Evolutionary conservation across 1,140 invertebrate species (phyloP), one percentile per base, ranked within the genome.

Genomic region (Adelges cooleyi): DNA sequence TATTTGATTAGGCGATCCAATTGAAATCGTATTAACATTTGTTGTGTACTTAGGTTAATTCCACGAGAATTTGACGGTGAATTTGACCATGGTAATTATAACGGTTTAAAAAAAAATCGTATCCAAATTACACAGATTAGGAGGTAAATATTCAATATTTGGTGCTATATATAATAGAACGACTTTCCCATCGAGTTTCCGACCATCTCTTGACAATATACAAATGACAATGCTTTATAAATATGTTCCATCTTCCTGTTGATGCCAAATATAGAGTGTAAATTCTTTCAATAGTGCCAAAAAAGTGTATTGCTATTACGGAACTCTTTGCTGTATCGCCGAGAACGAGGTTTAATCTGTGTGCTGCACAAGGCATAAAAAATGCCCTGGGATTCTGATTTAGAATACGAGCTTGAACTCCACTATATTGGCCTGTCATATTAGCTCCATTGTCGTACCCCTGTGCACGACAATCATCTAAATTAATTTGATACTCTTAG

Each of bases 381-480:
- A 59, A 44, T 1, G 54, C 54, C 17, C 18, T 17, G 1, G 38
- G 15, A 13, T 42, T 46, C 10, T 44, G 38, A 9, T 29, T 25
- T 40, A 44, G 15, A 17, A 59, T 44, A 17, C 42, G 27, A 8
- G 22, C 6, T 17, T 59, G 54, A 2, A 59, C 36, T 10, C 54
- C 54, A 25, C 44, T 42, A 59, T 59, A 59, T 17, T 44, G 25
- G 17, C 54, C 54, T n/a, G 22, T 11, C 49, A 67, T 65, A 59
- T 46, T 67, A n/a, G 48, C 42, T 8, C 67, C 71, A 46, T 70
- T 71, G 33, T 72, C 69, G 48, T 72, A 73, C 9, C 67, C 56
- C 66, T 72, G 70, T 18, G 66, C 70, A 18, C 69, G 40, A 46
- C 67, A 71, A 40, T 70, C 13, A 29, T 4, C 15, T 23, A 52